Percentiles rank a stretch among this genome's conserved stretches.
Conservation (phyloP, 2,888 invertebrate species). For the Macrophya alboannulata region DNA sequence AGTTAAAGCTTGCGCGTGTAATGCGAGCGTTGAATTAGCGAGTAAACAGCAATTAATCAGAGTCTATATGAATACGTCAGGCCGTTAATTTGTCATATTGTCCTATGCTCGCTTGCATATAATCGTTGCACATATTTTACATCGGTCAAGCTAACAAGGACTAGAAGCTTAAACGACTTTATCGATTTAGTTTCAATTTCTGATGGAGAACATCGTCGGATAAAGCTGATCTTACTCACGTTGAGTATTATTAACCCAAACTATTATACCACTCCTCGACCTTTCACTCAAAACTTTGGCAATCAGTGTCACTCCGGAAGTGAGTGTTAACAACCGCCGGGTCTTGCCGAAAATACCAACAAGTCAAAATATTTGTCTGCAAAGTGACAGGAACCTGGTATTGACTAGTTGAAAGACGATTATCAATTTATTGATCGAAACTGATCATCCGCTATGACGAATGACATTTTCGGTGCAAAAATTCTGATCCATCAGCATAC, state of each 20-base stretch:
- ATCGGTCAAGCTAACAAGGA: background rate
- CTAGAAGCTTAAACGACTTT: background rate
- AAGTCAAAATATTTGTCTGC: background rate
- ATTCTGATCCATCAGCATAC: background rate
- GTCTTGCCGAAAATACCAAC: background rate
- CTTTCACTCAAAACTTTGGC: background rate
- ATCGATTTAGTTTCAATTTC: background rate
- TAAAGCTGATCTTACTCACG: background rate
- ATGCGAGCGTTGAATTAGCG: slow-evolving; percentile 75
- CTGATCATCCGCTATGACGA: background rate
- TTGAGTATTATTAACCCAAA: background rate
- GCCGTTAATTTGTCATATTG: slow-evolving; percentile 31
- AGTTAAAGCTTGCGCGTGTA: slow-evolving; percentile 68
- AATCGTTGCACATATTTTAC: slow-evolving; percentile 19
- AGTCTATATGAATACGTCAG: slow-evolving; percentile 12
- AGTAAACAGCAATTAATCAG: slow-evolving; percentile 79
- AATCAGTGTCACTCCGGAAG: background rate
- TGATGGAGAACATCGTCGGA: background rate
- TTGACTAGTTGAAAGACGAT: background rate
- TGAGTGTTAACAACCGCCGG: too few relatives aligned
- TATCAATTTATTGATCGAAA: background rate
- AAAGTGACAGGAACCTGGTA: background rate
- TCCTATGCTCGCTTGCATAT: background rate
- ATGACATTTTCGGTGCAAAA: background rate
- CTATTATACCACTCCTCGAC: background rate